Base-by-base conservation (phyloP, 1,140 invertebrate genomes). In the Drosophila oshimai region DNA sequence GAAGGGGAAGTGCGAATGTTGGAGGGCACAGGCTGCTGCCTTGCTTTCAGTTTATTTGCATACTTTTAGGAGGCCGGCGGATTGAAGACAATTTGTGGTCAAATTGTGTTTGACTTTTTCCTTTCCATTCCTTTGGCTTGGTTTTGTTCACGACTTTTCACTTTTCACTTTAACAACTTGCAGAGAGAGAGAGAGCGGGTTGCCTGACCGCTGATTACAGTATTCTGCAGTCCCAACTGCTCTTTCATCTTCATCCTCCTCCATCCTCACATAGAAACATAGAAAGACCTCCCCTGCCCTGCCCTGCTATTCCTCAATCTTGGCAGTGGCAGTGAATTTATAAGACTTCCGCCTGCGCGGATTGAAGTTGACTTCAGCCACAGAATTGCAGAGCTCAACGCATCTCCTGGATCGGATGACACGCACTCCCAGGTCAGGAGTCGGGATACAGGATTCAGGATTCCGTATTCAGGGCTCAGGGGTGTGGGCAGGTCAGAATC, bases 71-170 rank as follows among this genome's bases (percentile, higher is more conserved):
- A 36, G 68, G 41, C n/a, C 67, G 15, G 22, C 64, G 64, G 28
- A 69, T 70, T 69, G 50, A 61, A 70, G 65, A 61, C 49, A 62
- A 54, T 71, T 73, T 72, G 49, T 31, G 68, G 68, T 69, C 65
- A 72, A 72, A 61, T 72, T 72, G 68, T 58, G 65, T 72, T 72
- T 70, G 42, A 45, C 68, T 64, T 44, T 36, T 53, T n/a, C 24
- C n/a, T 33, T 68, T 45, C 9, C 18, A 5, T 44, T 17, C 7
- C 6, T 20, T 31, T 31, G 44, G 26, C 3, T 9, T 9, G 2
- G 4, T n/a, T 20, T 17, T 3, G 2, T n/a, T 33, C 29, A 18
- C 2, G 28, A 31, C 12, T 31, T 54, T 54, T 31, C 9, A n/a
- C n/a, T n/a, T n/a, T n/a, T n/a, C n/a, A n/a, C n/a, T n/a, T n/a